phyloP scores from a whole-genome alignment of 1,140 invertebrate species.

The Lordiphosa mommai region DNA sequence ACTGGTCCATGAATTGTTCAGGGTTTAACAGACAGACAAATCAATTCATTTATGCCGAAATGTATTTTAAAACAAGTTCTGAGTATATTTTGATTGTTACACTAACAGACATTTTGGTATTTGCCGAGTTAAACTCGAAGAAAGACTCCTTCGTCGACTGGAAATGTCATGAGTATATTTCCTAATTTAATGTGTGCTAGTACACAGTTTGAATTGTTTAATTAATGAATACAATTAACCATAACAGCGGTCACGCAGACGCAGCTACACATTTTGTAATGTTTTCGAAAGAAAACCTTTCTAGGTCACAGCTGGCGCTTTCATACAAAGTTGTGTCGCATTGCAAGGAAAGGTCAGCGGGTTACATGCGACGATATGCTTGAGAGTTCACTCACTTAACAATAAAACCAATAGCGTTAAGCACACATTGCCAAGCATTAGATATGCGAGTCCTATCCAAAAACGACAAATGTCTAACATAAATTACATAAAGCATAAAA shows the following conservation, averaged over 20 bases:
- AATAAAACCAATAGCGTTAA: conserved; percentile 40
- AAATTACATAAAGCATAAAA: conserved; percentile 51
- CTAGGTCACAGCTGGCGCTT: conserved; percentile 56
- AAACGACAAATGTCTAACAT: conserved; percentile 52
- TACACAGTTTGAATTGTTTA: conserved; percentile 23
- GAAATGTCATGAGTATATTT: background rate
- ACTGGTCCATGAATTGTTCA: conserved; percentile 33
- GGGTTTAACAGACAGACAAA: conserved; percentile 24
- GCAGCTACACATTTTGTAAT: conserved; percentile 40
- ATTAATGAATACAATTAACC: conserved; percentile 63
- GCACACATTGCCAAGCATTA: conserved; percentile 30
- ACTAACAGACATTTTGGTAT: no score
- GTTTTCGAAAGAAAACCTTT: conserved; percentile 70
- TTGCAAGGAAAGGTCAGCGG: conserved; percentile 45
- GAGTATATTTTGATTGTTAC: background rate
- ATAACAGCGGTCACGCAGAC: conserved; percentile 58
- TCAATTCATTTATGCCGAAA: conserved; percentile 25
- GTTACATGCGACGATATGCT: conserved; percentile 5
- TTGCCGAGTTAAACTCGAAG: no score
- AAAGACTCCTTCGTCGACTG: background rate
- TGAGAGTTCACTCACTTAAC: conserved; percentile 12
- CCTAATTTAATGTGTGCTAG: background rate
- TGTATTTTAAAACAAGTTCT: conserved; percentile 10
- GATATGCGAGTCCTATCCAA: conserved; percentile 57
- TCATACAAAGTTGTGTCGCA: conserved; percentile 9